phyloP scores from a whole-genome alignment of 2,888 invertebrate species.

The Cephonodes hylas region DNA sequence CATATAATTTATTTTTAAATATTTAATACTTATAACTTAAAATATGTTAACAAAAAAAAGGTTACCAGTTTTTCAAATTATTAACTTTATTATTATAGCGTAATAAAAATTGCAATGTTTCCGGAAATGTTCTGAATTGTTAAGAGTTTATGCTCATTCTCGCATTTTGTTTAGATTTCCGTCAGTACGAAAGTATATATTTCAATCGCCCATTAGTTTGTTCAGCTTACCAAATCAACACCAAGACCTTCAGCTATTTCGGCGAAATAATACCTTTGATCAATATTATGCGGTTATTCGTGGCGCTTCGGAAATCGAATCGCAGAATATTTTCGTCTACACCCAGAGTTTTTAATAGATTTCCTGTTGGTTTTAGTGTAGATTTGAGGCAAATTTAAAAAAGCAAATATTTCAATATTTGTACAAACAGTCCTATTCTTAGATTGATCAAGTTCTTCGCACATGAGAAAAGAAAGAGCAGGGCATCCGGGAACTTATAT shows the following conservation, averaged over 20 bases:
- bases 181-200: slow-evolving; percentile 16
- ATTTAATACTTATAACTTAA: too few relatives aligned
- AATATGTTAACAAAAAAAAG: too few relatives aligned
- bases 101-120: neutral
- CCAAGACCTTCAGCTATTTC: slow-evolving; percentile 26
- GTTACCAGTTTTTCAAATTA: neutral
- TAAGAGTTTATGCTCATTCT: neutral
- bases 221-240: slow-evolving; percentile 19
- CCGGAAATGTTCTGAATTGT: neutral
- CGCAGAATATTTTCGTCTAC: neutral
- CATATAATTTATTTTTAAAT: too few relatives aligned
- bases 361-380: neutral
- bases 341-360: neutral
- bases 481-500: too few relatives aligned
- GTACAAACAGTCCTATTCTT: too few relatives aligned
- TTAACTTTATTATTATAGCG: neutral
- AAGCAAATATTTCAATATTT: too few relatives aligned
- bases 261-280: slow-evolving; percentile 20
- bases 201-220: slow-evolving; percentile 21
- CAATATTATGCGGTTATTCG: slow-evolving; percentile 22
- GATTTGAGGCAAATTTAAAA: too few relatives aligned
- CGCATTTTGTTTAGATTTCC: neutral
- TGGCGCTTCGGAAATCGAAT: slow-evolving; percentile 4
- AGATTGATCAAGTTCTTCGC: too few relatives aligned
- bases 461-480: too few relatives aligned